Conservation (phyloP, 2,888 invertebrate genomes). For the Cephus pulcher region DNA sequence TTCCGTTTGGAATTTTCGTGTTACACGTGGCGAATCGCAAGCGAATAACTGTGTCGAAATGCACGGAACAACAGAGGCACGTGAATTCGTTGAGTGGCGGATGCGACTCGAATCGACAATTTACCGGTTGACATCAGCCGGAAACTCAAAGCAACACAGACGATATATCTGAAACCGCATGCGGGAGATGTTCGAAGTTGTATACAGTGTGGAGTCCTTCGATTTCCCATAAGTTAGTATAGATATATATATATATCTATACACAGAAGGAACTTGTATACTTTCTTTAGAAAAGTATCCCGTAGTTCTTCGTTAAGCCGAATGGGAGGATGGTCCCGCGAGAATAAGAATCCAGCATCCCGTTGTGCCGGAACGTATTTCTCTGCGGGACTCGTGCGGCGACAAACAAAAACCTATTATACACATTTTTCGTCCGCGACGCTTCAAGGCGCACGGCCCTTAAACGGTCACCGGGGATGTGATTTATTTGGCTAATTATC, state of each 20-base stretch:
- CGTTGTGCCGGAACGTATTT: background rate
- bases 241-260: background rate
- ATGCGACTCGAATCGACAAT: background rate
- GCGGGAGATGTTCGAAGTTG: background rate
- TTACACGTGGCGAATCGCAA: background rate
- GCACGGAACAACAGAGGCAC: background rate
- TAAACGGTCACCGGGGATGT: slow-evolving; percentile 12
- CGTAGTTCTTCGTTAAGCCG: background rate
- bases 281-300: background rate
- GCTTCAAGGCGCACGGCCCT: slow-evolving; percentile 9
- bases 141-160: background rate
- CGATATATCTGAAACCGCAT: background rate
- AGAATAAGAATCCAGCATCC: background rate
- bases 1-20: background rate
- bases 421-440: slow-evolving; percentile 15
- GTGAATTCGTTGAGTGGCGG: background rate
- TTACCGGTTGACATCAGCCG: background rate
- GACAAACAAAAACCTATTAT: slow-evolving; percentile 20
- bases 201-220: background rate
- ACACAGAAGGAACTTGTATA: background rate
- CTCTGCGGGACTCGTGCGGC: background rate
- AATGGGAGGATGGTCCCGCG: background rate
- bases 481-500: slow-evolving; percentile 25
- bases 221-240: background rate
- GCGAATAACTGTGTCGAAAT: background rate